phyloP scores from a whole-genome alignment of 1,140 invertebrate species.

The Drosophila micromelanica region DNA sequence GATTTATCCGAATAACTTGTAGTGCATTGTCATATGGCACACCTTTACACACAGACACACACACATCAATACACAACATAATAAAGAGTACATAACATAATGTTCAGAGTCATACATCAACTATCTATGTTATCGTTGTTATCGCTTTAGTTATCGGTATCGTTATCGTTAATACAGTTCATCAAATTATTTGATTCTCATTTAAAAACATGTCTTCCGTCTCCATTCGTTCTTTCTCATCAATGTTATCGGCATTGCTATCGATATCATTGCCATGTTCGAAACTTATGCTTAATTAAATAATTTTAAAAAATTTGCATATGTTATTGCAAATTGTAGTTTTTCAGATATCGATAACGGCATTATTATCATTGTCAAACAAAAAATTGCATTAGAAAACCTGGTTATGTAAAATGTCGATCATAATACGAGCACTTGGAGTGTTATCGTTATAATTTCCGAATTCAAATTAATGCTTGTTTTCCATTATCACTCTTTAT shows the following conservation, averaged over 20 bases:
- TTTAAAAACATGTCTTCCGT: too few species aligned
- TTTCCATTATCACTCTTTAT: background rate
- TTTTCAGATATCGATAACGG: background rate
- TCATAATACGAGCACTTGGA: too few species aligned
- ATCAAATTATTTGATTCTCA: too few species aligned
- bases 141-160: background rate
- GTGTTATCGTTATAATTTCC: background rate
- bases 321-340: background rate
- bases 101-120: background rate
- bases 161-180: background rate
- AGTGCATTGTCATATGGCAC: too few species aligned
- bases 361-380: background rate
- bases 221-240: too few species aligned
- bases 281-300: too few species aligned
- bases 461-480: background rate
- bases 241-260: background rate
- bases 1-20: background rate
- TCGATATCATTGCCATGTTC: too few species aligned
- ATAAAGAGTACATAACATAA: background rate
- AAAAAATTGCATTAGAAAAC: too few species aligned
- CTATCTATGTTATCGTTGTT: background rate
- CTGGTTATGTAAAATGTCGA: too few species aligned
- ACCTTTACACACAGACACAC: background rate
- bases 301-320: background rate
- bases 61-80: background rate